A percentile compares a stretch with the other conserved stretches of the same genome.
Conservation (phyloP, 1,140 invertebrate genomes). For the Drosophila eugracilis region DNA sequence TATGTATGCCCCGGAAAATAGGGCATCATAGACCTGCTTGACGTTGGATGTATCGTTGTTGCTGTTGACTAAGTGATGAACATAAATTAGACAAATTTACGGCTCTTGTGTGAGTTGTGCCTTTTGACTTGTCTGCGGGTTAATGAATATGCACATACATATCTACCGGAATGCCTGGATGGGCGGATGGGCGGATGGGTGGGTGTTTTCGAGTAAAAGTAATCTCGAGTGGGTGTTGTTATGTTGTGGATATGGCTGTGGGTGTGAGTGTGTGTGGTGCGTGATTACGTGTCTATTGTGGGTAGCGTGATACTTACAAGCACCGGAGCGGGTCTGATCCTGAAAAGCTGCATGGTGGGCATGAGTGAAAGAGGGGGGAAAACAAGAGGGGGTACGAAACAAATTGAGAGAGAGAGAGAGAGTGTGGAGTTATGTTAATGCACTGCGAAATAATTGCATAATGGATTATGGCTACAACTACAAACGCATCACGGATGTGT, state of each 20-base stretch:
- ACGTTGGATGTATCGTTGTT: slow-evolving; percentile 9
- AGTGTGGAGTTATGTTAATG: slow-evolving; percentile 70
- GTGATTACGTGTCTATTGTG: slow-evolving; percentile 38
- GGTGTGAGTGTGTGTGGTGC: slow-evolving; percentile 2
- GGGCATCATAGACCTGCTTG: slow-evolving; percentile 8
- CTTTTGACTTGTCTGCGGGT: slow-evolving; percentile 38
- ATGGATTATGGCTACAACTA: slow-evolving; percentile 41
- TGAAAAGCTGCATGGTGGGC: slow-evolving; percentile 92
- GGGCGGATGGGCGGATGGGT: background rate
- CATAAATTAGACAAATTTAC: slow-evolving; percentile 60
- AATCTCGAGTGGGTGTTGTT: slow-evolving; percentile 13
- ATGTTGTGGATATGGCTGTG: background rate
- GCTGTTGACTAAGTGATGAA: slow-evolving; percentile 24
- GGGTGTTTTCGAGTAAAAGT: slow-evolving; percentile 20
- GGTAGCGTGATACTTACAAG: slow-evolving; percentile 92
- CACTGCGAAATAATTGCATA: slow-evolving; percentile 64
- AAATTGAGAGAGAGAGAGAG: slow-evolving; percentile 48
- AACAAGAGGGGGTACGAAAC: slow-evolving; percentile 20
- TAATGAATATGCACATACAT: slow-evolving; percentile 48
- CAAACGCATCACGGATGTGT: background rate
- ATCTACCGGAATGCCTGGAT: slow-evolving; percentile 22
- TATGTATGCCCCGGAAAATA: background rate
- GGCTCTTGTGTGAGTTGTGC: slow-evolving; percentile 39
- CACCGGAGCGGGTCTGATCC: slow-evolving; percentile 98
- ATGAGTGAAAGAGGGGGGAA: slow-evolving; percentile 34